Percentiles rank a stretch among this genome's conserved stretches.
Evolutionary conservation across 2,113 vertebrate species (phyloP).

Genomic region (Casuarius casuarius): DNA sequence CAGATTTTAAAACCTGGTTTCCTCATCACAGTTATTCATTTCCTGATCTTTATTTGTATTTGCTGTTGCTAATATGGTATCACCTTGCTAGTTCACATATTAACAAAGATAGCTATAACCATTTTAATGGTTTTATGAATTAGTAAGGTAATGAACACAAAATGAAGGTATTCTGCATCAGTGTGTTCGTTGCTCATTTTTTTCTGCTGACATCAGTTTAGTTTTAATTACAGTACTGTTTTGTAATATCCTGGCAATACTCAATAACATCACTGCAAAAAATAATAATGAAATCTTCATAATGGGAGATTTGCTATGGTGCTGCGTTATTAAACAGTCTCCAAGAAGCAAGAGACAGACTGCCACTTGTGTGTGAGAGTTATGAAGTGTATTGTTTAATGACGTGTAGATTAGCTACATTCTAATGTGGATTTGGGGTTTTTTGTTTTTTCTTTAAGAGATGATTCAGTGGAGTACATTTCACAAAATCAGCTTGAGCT

Average conservation of each 20-base stretch:
- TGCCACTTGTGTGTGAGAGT: neutral
- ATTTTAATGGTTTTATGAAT: slow-evolving; percentile 15
- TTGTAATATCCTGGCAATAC: neutral
- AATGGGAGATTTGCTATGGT: neutral
- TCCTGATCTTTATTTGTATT: neutral
- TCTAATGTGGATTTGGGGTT: neutral
- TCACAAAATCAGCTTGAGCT: neutral
- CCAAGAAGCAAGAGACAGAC: neutral
- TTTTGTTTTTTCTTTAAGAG: neutral
- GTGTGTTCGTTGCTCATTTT: neutral
- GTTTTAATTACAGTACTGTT: slow-evolving; percentile 11
- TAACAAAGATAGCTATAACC: neutral
- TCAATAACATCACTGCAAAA: neutral
- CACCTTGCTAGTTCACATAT: neutral
- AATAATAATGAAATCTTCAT: neutral
- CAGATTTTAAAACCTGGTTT: slow-evolving; percentile 19
- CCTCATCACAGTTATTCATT: slow-evolving; percentile 6
- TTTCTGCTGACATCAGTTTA: neutral
- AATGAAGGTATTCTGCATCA: neutral
- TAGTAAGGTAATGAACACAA: neutral
- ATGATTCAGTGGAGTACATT: neutral
- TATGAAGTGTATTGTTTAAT: neutral
- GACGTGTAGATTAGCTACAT: neutral
- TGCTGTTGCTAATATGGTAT: neutral
- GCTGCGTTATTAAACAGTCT: neutral